phyloP scores from a whole-genome alignment of 1,140 invertebrate species.

The Aethina tumida region DNA sequence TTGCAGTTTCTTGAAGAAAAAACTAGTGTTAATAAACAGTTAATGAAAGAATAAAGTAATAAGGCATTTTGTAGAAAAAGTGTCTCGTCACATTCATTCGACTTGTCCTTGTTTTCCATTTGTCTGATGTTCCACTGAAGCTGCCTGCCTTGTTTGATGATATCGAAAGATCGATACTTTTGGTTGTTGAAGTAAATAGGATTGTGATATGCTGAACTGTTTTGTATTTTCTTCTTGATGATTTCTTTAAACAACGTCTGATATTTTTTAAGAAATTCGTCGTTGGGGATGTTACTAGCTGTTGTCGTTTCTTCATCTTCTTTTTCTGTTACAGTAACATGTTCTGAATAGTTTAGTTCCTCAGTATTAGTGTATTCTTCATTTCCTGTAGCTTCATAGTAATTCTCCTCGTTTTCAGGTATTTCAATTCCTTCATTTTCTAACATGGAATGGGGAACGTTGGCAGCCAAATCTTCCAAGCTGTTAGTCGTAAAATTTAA shows the following conservation, averaged over 20 bases:
- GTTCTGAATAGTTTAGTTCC: too few species aligned
- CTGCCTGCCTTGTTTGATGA: slow-evolving; percentile 3
- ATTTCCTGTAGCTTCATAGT: slow-evolving; percentile 6
- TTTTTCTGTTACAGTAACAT: not conserved
- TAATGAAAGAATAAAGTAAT: slow-evolving; percentile 16
- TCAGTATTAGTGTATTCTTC: slow-evolving; percentile 1
- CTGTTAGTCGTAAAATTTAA: slow-evolving; percentile 9
- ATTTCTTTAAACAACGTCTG: slow-evolving; percentile 11
- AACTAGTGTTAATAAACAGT: slow-evolving; percentile 14
- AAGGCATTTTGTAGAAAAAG: slow-evolving; percentile 17
- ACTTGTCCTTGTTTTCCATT: not conserved
- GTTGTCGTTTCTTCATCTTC: not conserved
- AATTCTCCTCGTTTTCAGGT: slow-evolving; percentile 1
- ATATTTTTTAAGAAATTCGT: slow-evolving; percentile 12
- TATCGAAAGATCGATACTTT: slow-evolving; percentile 1
- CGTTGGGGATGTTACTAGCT: slow-evolving; percentile 2
- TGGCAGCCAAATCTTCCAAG: not conserved
- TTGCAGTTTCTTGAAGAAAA: slow-evolving; percentile 3
- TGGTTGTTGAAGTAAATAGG: slow-evolving; percentile 1
- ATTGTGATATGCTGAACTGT: slow-evolving; percentile 1
- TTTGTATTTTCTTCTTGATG: slow-evolving; percentile 10
- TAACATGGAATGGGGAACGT: not conserved
- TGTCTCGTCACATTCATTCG: slow-evolving; percentile 8
- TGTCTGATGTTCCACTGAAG: slow-evolving; percentile 8
- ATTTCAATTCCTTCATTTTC: slow-evolving; percentile 2